Conservation (phyloP, 2,797 vertebrate species). For the Xenentodon cancila region DNA sequence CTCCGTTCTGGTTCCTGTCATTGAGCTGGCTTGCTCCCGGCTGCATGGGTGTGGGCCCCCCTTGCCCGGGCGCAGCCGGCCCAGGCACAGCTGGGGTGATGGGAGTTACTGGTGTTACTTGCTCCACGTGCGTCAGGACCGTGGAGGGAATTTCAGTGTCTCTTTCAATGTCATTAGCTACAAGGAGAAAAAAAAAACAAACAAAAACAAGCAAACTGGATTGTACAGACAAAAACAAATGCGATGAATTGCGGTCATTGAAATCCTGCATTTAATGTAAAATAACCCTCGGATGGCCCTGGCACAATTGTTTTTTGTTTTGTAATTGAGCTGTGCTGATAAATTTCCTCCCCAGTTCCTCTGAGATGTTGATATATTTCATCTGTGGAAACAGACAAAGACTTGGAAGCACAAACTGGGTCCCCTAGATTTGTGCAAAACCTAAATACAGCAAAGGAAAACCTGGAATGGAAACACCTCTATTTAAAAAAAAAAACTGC, state of each 20-base stretch:
- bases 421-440: too few relatives aligned
- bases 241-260: too few relatives aligned
- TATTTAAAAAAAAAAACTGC: too few relatives aligned
- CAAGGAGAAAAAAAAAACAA: slow-evolving; percentile 26
- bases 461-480: too few relatives aligned
- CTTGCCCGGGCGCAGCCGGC: slow-evolving; percentile 57
- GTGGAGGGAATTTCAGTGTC: slow-evolving; percentile 81
- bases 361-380: too few relatives aligned
- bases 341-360: too few relatives aligned
- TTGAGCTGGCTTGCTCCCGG: slow-evolving; percentile 40
- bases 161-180: slow-evolving; percentile 73
- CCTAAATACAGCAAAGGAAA: too few relatives aligned
- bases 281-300: too few relatives aligned
- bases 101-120: slow-evolving; percentile 64
- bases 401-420: too few relatives aligned
- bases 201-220: not conserved
- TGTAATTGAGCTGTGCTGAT: too few relatives aligned
- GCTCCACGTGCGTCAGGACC: slow-evolving; percentile 74
- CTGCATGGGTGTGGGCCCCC: slow-evolving; percentile 31
- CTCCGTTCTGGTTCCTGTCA: slow-evolving; percentile 59
- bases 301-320: too few relatives aligned
- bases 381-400: too few relatives aligned
- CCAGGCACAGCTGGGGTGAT: slow-evolving; percentile 51
- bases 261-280: not conserved
- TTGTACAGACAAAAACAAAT: not conserved